Percentiles rank a stretch among this genome's conserved stretches.
phyloP scores from a whole-genome alignment of 37 sponge, comb jelly and placozoan species.

The Tethya wilhelma region DNA sequence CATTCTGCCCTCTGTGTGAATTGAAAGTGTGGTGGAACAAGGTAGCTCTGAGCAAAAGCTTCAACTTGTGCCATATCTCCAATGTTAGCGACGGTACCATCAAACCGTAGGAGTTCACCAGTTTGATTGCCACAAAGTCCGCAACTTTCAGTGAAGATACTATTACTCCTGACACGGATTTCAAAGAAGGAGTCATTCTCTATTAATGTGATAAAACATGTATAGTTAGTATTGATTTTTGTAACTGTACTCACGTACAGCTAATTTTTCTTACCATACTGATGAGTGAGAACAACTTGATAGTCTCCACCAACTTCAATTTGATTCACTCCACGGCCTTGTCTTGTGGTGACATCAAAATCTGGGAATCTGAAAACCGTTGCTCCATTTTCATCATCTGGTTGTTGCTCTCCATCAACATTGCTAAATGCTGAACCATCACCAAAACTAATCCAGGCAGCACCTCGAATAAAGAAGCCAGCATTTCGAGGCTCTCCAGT shows the following conservation, averaged over 20 bases:
- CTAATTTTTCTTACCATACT: too few relatives aligned
- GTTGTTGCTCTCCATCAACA: too few relatives aligned
- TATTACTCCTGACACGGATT: background rate
- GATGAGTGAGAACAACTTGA: too few relatives aligned
- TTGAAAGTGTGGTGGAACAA: constrained; percentile 17
- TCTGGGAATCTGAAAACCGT: background rate
- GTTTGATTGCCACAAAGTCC: constrained; percentile 46
- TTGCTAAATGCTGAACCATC: background rate
- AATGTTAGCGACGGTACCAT: constrained; percentile 23
- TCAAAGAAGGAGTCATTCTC: background rate
- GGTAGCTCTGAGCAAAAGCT: constrained; percentile 41
- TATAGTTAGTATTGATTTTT: too few relatives aligned
- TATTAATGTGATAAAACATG: background rate
- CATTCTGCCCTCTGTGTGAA: constrained; percentile 50
- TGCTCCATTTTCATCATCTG: too few relatives aligned
- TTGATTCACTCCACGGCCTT: too few relatives aligned
- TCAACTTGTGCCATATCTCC: background rate
- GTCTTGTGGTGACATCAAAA: too few relatives aligned
- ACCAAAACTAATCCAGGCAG: too few relatives aligned
- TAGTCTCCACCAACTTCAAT: too few relatives aligned
- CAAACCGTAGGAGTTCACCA: constrained; percentile 9
- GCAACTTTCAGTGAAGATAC: constrained; percentile 13
- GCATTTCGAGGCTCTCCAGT: background rate
- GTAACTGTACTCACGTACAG: too few relatives aligned
- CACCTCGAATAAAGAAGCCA: background rate